Percentiles rank a stretch among this genome's conserved stretches.
phyloP scores from a whole-genome alignment of 2,797 vertebrate genomes.

The Spea hammondii region DNA sequence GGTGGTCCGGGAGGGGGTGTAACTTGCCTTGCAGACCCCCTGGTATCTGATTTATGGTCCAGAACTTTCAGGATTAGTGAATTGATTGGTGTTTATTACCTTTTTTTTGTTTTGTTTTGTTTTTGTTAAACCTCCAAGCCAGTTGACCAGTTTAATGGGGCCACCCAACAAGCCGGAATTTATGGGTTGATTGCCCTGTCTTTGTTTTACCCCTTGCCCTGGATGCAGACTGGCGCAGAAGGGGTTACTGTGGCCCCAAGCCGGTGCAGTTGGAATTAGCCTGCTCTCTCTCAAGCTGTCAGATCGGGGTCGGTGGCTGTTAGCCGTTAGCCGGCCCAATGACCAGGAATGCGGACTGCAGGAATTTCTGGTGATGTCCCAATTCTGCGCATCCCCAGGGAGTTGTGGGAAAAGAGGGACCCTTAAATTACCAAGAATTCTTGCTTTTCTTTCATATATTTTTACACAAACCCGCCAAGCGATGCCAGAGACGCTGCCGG shows the following conservation, averaged over 20 bases:
- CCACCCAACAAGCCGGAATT: slow-evolving; percentile 53
- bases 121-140: slow-evolving; percentile 53
- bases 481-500: too few relatives aligned
- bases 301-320: slow-evolving; percentile 21
- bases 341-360: neutral
- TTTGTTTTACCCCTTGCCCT: neutral
- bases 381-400: too few relatives aligned
- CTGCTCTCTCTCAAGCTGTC: neutral
- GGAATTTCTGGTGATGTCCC: too few relatives aligned
- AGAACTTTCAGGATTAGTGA: slow-evolving; percentile 33
- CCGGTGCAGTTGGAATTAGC: too few relatives aligned
- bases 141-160: slow-evolving; percentile 51
- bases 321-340: slow-evolving; percentile 10
- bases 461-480: too few relatives aligned
- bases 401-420: too few relatives aligned
- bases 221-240: too few relatives aligned
- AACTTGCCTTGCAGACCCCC: neutral
- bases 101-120: neutral
- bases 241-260: neutral
- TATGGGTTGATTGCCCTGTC: neutral
- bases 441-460: too few relatives aligned
- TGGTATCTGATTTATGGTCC: neutral
- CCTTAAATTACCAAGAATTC: too few relatives aligned
- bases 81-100: slow-evolving; percentile 50
- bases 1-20: neutral